These are phyloP conservation scores for Dipus sagitta DNA, from an alignment of 2,797 vertebrate species.

Conservation along the genomic window DNA sequence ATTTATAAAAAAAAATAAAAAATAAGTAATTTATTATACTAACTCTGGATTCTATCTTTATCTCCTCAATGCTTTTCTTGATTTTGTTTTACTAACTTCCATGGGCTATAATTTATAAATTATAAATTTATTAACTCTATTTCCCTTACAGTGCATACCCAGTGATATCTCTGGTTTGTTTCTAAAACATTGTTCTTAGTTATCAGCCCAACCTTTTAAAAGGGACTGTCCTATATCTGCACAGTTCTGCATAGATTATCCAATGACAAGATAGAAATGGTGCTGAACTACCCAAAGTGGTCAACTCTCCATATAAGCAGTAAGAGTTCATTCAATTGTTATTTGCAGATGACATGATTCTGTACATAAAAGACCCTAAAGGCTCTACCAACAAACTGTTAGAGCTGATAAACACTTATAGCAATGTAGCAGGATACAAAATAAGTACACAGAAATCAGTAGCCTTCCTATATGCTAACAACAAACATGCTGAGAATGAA, in stretches of 20 bases:
- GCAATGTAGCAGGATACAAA: too few species aligned
- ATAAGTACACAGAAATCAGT: too few species aligned
- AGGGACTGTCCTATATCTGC: background rate
- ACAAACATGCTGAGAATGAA: too few species aligned
- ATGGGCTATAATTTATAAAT: background rate
- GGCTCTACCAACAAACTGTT: too few species aligned
- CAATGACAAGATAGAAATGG: background rate
- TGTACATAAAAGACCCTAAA: too few species aligned
- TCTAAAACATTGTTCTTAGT: background rate
- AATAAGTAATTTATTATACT: background rate
- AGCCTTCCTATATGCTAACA: too few species aligned
- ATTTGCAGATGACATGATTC: too few species aligned
- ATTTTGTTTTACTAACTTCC: conserved; percentile 13
- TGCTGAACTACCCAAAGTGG: background rate
- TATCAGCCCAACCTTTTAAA: background rate
- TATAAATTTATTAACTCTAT: background rate
- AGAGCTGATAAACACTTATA: too few species aligned
- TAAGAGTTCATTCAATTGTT: background rate
- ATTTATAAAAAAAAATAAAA: too few species aligned
- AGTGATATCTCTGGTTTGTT: background rate
- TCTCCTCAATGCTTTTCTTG: background rate
- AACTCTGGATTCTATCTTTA: conserved; percentile 8
- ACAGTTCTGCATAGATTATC: background rate
- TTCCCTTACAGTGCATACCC: background rate
- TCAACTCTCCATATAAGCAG: background rate